These are phyloP conservation scores for Gadus macrocephalus DNA, from an alignment of 2,113 vertebrate species.

Conservation along the genomic window DNA sequence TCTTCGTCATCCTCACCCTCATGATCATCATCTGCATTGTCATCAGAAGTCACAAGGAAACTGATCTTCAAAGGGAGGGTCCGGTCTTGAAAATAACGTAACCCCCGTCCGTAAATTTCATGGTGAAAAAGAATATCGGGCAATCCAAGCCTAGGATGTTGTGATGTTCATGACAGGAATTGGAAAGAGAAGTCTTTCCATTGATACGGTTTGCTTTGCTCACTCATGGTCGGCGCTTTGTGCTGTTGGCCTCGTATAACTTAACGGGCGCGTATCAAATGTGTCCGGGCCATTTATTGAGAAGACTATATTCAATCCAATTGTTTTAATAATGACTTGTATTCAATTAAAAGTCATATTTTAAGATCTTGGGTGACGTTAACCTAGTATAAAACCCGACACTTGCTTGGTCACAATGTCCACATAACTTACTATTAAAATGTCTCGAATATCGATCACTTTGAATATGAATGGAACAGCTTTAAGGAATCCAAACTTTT, in stretches of 20 bases:
- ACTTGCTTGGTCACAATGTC: no score
- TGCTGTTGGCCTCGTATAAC: constrained; percentile 28
- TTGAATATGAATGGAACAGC: background rate
- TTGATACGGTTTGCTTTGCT: constrained; percentile 35
- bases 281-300: background rate
- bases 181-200: constrained; percentile 48
- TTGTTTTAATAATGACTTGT: no score
- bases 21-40: constrained; percentile 36
- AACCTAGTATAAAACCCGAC: no score
- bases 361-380: no score
- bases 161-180: constrained; percentile 42
- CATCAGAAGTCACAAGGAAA: constrained; percentile 22
- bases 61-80: constrained; percentile 49
- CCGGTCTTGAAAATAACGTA: constrained; percentile 43
- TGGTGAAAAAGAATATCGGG: constrained; percentile 27
- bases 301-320: no score
- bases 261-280: constrained; percentile 19
- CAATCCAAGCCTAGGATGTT: constrained; percentile 42
- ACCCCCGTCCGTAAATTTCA: constrained; percentile 32
- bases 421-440: background rate
- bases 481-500: background rate
- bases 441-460: background rate
- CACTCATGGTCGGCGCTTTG: constrained; percentile 58
- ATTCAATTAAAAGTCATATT: no score
- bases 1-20: constrained; percentile 39